Evolutionary conservation across 2,888 invertebrate genomes (phyloP), one percentile per base, ranked within the genome.

Genomic region (Drosophila paramelanica): DNA sequence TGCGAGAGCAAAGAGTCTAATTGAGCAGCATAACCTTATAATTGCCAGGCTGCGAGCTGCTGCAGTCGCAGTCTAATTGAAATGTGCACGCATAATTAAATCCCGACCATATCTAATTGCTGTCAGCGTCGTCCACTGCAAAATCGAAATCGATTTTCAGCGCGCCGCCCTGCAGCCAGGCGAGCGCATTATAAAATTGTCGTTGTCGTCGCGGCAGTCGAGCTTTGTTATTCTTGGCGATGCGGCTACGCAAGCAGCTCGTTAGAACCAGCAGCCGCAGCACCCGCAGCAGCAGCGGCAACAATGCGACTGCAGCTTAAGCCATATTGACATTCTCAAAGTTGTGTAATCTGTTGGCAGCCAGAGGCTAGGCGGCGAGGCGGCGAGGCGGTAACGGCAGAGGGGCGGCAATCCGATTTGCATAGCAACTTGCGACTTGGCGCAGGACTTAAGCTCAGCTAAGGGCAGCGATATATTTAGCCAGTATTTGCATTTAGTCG

Each of bases 81-180:
- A 83, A 84, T 81, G 73, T 73, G 76, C 67, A 83, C 84, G 80
- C 80, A 80, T 81, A 86, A 86, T 85, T 84, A 81, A 84, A 70
- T 83, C 70, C 53, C 67, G 46, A 39, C 66, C 52, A 53, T 69
- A 71, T 70, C 65, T 73, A 84, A 84, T 84, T 82, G 83, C 77
- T 67, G 59, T 55, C 56, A 70, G 66, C 50, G 59, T 66, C 57
- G 67, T 47, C 57, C 67, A 66, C 56, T 47, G 52, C 41, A 52
- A 39, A 55, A 51, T 67, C 58, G 41, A 52, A 75, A 81, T 81
- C 77, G 75, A 79, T 79, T 84, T 83, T 62, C 47, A 20, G 42
- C 51, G 47, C 58, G 56, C 8, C 45, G 36, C 51, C 46, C 42
- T 47, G 45, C 65, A 58, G 46, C 41, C 58, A 50, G 49, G 58